phyloP scores from a whole-genome alignment of 2,113 vertebrate genomes.

The Mesoclemmys tuberculata region DNA sequence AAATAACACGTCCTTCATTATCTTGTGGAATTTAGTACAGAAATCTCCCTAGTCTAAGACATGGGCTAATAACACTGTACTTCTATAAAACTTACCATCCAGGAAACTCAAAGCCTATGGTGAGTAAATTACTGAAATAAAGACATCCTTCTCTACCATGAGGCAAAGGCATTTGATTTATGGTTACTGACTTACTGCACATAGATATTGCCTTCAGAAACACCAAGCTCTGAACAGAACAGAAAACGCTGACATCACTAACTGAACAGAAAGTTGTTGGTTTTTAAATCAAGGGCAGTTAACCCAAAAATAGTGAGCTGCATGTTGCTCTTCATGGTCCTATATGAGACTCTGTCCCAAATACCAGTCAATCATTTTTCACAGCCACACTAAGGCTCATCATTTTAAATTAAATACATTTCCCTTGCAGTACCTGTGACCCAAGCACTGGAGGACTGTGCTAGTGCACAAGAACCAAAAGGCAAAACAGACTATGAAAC shows the following conservation, averaged over 20 bases:
- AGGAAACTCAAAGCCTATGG: not conserved
- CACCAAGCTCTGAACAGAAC: not conserved
- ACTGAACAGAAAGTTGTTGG: not conserved
- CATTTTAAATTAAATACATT: not conserved
- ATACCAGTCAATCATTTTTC: not conserved
- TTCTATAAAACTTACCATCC: not conserved
- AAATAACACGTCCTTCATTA: not conserved
- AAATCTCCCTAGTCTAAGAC: not conserved
- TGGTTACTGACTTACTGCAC: not conserved
- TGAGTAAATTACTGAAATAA: not conserved
- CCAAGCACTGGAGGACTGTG: not conserved
- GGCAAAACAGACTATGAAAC: not conserved
- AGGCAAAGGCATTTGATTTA: not conserved
- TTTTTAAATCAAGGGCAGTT: not conserved
- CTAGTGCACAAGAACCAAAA: not conserved
- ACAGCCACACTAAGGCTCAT: not conserved
- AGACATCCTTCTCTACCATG: not conserved
- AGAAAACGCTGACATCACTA: not conserved
- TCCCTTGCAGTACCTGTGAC: not conserved
- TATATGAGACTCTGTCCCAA: not conserved
- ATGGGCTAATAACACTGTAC: not conserved
- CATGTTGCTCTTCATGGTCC: not conserved
- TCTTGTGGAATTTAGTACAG: not conserved
- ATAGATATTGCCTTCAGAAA: not conserved
- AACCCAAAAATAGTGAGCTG: not conserved